Evolutionary conservation across 2,797 vertebrate genomes (phyloP).

Genomic region (Rhynchonycteris naso): DNA sequence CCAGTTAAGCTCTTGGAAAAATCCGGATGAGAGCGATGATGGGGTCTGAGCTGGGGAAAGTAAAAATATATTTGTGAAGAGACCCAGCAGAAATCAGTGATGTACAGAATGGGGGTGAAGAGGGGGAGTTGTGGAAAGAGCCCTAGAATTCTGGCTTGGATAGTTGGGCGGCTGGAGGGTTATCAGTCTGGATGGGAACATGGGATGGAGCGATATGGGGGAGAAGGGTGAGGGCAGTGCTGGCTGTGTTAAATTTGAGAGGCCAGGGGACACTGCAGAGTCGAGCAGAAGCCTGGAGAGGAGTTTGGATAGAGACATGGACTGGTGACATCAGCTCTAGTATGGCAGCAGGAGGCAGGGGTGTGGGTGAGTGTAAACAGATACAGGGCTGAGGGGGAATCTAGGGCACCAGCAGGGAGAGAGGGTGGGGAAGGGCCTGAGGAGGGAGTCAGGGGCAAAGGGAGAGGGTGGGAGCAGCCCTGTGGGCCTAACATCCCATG

Average conservation of each 20-base stretch:
- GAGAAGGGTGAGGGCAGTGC: not conserved
- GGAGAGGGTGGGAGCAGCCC: not conserved
- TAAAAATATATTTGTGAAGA: not conserved
- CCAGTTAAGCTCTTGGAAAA: not conserved
- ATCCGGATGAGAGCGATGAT: not conserved
- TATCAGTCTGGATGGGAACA: not conserved
- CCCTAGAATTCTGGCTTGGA: not conserved
- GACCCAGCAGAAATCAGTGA: not conserved
- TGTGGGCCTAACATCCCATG: too few species aligned
- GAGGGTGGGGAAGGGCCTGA: too few species aligned
- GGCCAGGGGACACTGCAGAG: not conserved
- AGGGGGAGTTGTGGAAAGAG: not conserved
- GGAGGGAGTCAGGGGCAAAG: not conserved
- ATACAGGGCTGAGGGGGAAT: not conserved
- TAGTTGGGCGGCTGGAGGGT: not conserved
- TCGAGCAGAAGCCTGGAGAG: not conserved
- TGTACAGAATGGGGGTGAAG: not conserved
- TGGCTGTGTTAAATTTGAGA: not conserved
- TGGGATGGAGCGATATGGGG: fast-evolving
- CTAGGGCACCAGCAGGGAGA: not conserved
- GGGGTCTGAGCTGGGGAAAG: not conserved
- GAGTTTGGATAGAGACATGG: not conserved
- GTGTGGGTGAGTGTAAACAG: not conserved
- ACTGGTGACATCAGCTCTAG: not conserved
- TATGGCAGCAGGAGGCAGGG: not conserved